Conservation (phyloP, 2,113 vertebrate species). For the Gasterosteus aculeatus region DNA sequence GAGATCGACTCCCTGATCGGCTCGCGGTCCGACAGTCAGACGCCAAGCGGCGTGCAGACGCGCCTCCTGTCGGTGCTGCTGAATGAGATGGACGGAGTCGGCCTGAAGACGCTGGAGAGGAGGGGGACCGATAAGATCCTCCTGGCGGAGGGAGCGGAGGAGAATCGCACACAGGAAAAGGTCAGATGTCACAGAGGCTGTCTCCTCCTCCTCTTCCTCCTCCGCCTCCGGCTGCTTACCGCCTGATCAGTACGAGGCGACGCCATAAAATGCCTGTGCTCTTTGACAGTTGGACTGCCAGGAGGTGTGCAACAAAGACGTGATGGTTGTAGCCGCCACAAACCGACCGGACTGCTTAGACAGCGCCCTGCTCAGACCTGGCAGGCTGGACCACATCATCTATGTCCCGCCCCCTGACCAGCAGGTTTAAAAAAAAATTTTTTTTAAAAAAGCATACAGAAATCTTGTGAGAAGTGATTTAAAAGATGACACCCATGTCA, state of each 20-base stretch:
- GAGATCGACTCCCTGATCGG: slow-evolving; percentile 95
- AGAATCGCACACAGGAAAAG: slow-evolving; percentile 71
- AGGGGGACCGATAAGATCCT: slow-evolving; percentile 78
- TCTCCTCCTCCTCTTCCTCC: not conserved
- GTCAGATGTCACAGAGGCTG: slow-evolving; percentile 53
- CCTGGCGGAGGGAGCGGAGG: slow-evolving; percentile 75
- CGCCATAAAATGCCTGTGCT: not conserved
- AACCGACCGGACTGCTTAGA: slow-evolving; percentile 93
- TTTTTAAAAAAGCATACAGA: not conserved
- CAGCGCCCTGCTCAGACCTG: slow-evolving; percentile 92
- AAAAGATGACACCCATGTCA: not conserved
- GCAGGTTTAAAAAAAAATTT: slow-evolving; percentile 74
- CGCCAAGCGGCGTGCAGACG: slow-evolving; percentile 83
- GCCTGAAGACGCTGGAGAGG: slow-evolving; percentile 87
- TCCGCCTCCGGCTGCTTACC: not conserved
- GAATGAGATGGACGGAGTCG: slow-evolving; percentile 94
- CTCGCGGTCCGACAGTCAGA: slow-evolving; percentile 77
- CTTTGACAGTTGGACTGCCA: slow-evolving; percentile 82
- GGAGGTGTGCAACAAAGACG: slow-evolving; percentile 86
- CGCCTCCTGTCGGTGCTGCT: slow-evolving; percentile 92
- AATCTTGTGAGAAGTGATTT: not conserved
- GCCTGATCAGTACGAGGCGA: not conserved
- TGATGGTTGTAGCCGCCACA: slow-evolving; percentile 93
- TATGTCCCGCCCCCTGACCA: slow-evolving; percentile 92
- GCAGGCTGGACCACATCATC: slow-evolving; percentile 91